Conservation (phyloP, 2,888 invertebrate species). For the Dryadula phaetusa region DNA sequence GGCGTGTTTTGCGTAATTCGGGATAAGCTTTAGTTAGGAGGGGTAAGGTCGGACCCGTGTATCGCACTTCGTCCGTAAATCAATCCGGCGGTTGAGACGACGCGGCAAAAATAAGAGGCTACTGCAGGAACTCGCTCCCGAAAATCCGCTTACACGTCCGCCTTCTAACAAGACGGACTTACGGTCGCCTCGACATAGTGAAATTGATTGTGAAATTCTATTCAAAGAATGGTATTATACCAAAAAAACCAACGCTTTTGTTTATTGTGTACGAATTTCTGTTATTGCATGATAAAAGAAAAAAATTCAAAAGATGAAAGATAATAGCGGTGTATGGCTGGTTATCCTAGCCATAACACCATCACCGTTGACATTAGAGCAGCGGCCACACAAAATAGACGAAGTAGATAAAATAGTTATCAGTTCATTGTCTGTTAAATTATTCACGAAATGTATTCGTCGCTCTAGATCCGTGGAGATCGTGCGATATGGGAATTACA, state of each 20-base stretch:
- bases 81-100: conserved; percentile 74
- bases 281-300: not conserved
- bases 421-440: conserved; percentile 78
- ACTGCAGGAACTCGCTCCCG: conserved; percentile 46
- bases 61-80: conserved; percentile 78
- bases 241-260: not conserved
- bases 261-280: not conserved
- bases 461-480: conserved; percentile 75
- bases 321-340: not conserved
- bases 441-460: conserved; percentile 80
- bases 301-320: conserved; percentile 1
- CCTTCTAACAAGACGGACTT: conserved; percentile 46
- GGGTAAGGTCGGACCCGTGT: conserved; percentile 57
- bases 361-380: conserved; percentile 40
- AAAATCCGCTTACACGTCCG: conserved; percentile 50
- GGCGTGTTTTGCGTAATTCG: conserved; percentile 77
- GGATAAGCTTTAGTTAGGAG: conserved; percentile 75
- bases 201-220: conserved; percentile 27
- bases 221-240: not conserved
- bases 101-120: conserved; percentile 74
- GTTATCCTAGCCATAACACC: conserved; percentile 28
- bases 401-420: conserved; percentile 61
- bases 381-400: conserved; percentile 19
- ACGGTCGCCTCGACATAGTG: conserved; percentile 38
- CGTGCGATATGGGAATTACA: conserved; percentile 75